Percentiles rank a stretch among this genome's conserved stretches.
Evolutionary conservation across 1,140 invertebrate genomes (phyloP).

Genomic region (Heliconius hermathena): DNA sequence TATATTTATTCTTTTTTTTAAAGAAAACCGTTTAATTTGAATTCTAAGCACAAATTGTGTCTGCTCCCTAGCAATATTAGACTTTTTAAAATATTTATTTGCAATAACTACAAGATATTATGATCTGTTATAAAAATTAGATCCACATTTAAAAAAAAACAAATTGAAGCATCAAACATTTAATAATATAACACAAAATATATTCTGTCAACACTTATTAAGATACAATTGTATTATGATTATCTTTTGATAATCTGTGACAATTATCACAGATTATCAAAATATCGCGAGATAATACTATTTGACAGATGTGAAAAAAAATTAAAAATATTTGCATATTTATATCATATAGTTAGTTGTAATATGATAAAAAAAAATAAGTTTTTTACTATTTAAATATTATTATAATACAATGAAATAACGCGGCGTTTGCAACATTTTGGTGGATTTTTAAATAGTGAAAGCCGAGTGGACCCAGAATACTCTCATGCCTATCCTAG

Average conservation of each 20-base stretch:
- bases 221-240: not conserved
- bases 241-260: no score
- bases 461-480: no score
- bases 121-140: not conserved
- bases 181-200: not conserved
- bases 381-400: not conserved
- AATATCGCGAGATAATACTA: not conserved
- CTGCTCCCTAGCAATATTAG: not conserved
- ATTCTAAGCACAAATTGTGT: constrained; percentile 3
- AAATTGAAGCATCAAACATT: not conserved
- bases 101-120: not conserved
- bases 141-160: not conserved
- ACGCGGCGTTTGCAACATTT: no score
- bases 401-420: not conserved
- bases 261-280: not conserved
- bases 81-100: not conserved
- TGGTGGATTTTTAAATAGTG: no score
- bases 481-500: no score
- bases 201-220: not conserved
- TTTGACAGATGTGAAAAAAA: no score
- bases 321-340: not conserved
- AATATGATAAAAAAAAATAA: not conserved
- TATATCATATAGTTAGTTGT: not conserved
- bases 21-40: not conserved
- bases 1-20: not conserved